Evolutionary conservation across 2,113 vertebrate genomes (phyloP).

Genomic region (Physeter macrocephalus): DNA sequence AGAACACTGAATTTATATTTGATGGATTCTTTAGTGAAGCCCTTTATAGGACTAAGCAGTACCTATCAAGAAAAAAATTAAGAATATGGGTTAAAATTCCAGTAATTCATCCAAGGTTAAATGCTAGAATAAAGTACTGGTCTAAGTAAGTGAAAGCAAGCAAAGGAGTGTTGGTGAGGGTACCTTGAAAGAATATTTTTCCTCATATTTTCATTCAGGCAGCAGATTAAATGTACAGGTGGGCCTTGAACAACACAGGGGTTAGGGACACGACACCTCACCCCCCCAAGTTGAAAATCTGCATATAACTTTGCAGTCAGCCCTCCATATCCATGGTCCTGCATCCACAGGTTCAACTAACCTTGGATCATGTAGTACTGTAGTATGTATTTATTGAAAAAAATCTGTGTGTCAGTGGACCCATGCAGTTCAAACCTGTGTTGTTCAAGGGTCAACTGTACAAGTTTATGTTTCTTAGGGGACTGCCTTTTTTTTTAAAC

Average conservation of each 20-base stretch:
- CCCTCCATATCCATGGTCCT: background rate
- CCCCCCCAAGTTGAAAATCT: background rate
- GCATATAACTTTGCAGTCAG: background rate
- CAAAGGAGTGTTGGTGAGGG: background rate
- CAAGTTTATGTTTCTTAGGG: background rate
- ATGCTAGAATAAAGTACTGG: background rate
- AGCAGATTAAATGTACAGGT: background rate
- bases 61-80: background rate
- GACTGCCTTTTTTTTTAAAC: background rate
- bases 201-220: background rate
- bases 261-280: background rate
- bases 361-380: background rate
- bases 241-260: background rate
- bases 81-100: conserved; percentile 1
- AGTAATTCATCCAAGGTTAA: background rate
- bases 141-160: background rate
- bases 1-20: background rate
- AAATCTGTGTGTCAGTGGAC: background rate
- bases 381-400: background rate
- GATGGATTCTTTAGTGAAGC: background rate
- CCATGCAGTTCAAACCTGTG: background rate
- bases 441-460: background rate
- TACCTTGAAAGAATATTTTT: background rate
- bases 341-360: background rate
- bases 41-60: background rate